phyloP scores from a whole-genome alignment of 2,797 vertebrate genomes.

The Sebastolobus alascanus region DNA sequence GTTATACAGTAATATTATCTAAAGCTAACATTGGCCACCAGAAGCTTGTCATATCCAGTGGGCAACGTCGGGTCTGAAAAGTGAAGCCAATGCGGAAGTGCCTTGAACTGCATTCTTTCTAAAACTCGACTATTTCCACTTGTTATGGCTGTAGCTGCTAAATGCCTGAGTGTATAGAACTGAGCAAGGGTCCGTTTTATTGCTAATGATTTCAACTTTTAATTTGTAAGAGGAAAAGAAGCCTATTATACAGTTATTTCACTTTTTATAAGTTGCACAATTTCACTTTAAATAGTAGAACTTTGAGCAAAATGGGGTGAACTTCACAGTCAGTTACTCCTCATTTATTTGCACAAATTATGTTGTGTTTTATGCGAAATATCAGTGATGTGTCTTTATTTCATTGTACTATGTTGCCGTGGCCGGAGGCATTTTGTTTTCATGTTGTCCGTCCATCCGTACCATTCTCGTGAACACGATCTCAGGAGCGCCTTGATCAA shows the following conservation, averaged over 20 bases:
- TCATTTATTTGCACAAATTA: background rate
- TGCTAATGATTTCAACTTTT: background rate
- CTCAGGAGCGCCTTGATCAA: background rate
- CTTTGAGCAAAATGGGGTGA: background rate
- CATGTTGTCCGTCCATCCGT: background rate
- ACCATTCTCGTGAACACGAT: background rate
- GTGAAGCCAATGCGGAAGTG: too few species aligned
- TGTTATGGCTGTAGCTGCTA: background rate
- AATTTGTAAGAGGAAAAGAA: background rate
- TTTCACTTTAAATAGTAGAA: background rate
- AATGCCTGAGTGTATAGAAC: background rate
- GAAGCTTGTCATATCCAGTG: background rate
- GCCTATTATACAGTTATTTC: background rate
- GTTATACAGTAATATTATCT: background rate
- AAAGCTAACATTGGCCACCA: background rate
- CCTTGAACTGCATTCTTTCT: too few species aligned
- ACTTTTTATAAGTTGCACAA: background rate
- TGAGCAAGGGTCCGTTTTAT: background rate
- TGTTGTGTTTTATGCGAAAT: background rate
- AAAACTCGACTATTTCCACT: too few species aligned
- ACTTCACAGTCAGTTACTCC: background rate
- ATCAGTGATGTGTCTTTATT: background rate
- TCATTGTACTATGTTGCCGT: background rate
- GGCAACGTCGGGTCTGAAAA: too few species aligned
- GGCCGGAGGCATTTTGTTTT: too few species aligned